Conservation (phyloP, 2,888 invertebrate species). For the Peribatodes rhomboidaria region DNA sequence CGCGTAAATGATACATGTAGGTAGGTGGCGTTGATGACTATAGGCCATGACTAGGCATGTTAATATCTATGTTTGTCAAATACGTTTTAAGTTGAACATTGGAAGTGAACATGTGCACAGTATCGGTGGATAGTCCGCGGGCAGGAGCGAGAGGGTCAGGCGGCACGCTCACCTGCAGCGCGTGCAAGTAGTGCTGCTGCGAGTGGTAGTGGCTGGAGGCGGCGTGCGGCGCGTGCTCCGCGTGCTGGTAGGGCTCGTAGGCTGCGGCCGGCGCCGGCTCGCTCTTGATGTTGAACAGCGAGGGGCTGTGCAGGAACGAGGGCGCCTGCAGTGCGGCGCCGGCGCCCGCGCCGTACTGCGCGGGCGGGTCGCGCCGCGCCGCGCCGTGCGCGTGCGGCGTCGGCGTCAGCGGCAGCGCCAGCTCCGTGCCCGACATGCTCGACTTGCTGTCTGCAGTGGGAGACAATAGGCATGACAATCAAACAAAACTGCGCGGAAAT, state of each 20-base stretch:
- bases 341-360: conserved; percentile 39
- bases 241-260: conserved; percentile 65
- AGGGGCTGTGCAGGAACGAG: conserved; percentile 69
- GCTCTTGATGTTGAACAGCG: conserved; percentile 82
- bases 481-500: too few relatives aligned
- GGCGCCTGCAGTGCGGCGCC: conserved; percentile 48
- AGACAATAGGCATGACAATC: neutral
- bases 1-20: too few relatives aligned
- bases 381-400: conserved; percentile 36
- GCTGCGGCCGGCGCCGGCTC: conserved; percentile 69
- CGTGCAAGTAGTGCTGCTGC: conserved; percentile 86
- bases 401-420: conserved; percentile 72
- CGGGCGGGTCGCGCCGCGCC: conserved; percentile 62
- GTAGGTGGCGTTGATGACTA: too few relatives aligned
- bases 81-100: too few relatives aligned
- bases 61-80: too few relatives aligned
- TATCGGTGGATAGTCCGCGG: too few relatives aligned
- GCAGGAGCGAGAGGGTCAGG: neutral
- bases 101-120: too few relatives aligned
- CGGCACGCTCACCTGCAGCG: conserved; percentile 70
- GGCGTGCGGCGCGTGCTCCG: conserved; percentile 22
- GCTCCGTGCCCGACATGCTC: conserved; percentile 79
- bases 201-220: conserved; percentile 56
- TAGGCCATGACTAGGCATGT: too few relatives aligned
- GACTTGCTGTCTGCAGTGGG: conserved; percentile 68